Evolutionary conservation across 1,140 invertebrate genomes (phyloP).

Genomic region (Bombus terrestris): DNA sequence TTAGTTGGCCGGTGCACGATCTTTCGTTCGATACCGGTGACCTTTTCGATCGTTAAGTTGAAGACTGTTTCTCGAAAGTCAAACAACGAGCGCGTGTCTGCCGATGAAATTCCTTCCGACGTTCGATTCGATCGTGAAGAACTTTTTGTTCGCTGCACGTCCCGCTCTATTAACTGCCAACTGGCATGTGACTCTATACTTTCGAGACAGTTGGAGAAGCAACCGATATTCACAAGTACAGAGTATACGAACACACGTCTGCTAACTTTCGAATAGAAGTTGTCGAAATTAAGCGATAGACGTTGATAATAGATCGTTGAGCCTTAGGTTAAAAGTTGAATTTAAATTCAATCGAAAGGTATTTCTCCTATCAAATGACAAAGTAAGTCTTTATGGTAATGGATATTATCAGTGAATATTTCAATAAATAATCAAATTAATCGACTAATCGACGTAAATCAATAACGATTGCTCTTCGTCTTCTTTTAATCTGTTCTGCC

Average conservation of each 20-base stretch:
- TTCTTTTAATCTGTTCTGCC: no score
- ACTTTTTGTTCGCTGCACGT: neutral
- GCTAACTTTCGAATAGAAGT: neutral
- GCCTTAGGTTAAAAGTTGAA: neutral
- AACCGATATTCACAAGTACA: neutral
- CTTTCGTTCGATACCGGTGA: constrained; percentile 7
- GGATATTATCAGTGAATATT: no score
- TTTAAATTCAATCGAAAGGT: no score
- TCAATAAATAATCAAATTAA: no score
- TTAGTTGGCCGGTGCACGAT: constrained; percentile 15
- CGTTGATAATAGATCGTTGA: neutral
- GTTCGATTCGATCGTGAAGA: neutral
- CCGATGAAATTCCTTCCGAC: constrained; percentile 13
- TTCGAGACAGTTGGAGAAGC: neutral
- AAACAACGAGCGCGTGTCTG: constrained; percentile 11
- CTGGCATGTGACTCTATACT: neutral
- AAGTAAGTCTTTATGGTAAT: no score
- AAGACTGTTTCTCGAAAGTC: constrained; percentile 6
- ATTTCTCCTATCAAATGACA: no score
- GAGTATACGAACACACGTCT: neutral
- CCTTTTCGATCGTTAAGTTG: neutral
- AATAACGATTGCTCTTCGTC: no score
- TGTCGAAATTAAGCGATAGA: neutral
- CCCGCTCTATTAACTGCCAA: neutral
- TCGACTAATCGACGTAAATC: no score